Evolutionary conservation across 2,797 vertebrate genomes (phyloP).

Genomic region (Peromyscus melanophrys): DNA sequence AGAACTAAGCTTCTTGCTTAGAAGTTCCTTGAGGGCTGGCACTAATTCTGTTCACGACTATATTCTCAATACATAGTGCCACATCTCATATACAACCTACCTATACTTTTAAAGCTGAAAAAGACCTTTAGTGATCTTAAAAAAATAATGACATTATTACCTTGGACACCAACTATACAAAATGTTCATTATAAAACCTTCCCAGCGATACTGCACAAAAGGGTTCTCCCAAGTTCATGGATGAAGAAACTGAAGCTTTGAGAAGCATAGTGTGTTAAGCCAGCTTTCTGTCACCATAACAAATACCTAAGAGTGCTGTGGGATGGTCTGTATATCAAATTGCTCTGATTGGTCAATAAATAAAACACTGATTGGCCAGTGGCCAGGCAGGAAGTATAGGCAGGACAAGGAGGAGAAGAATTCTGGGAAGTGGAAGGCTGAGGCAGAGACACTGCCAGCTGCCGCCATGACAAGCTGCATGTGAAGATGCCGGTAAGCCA

Average conservation of each 20-base stretch:
- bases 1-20: neutral
- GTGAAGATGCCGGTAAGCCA: no score
- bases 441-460: no score
- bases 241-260: neutral
- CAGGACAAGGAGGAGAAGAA: no score
- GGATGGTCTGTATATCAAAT: no score
- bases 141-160: neutral
- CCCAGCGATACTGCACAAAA: accelerated
- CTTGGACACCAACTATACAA: neutral
- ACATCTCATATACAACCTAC: neutral
- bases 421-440: no score
- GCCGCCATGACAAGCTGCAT: no score
- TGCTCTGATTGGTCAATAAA: no score
- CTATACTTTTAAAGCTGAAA: neutral
- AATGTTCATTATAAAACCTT: neutral
- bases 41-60: neutral
- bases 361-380: no score
- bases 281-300: neutral
- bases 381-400: no score
- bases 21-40: no score
- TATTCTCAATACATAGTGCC: neutral
- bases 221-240: neutral
- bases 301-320: neutral
- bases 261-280: neutral
- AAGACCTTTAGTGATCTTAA: neutral